Evolutionary conservation across 2,113 vertebrate genomes (phyloP), one percentile per base, ranked within the genome.

Genomic region (Gopherus flavomarginatus): DNA sequence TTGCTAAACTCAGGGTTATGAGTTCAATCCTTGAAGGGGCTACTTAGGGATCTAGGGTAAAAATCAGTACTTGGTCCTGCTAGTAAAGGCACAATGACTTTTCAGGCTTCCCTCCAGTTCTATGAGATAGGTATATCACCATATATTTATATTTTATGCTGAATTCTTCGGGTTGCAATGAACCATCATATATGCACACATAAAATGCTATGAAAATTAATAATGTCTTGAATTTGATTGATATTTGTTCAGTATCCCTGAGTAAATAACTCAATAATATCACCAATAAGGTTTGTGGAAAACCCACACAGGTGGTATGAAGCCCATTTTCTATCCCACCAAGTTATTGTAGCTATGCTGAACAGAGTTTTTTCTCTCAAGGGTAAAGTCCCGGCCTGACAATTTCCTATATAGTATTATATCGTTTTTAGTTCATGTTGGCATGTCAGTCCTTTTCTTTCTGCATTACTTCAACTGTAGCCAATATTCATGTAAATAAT

Each of bases 241-340:
- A 78, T 96, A 95, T 96, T 97, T 95, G 85, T 94, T 90, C 88
- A 87, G 86, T 77, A 95, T 95, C 96, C 86, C 89, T 9, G 47
- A 92, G 57, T 91, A 96, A 97, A 93, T 94, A 97, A 97, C 80
- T 91, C 83, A 86, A 94, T 96, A 93, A 94, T 81, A 92, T 38
- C 85, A 88, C 75, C 7, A 88, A 95, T 94, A 93, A 90, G 84
- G 86, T 52, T 11, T 8, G 22, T 90, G 79, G 69, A 95, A 96
- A 97, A 80, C 53, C 27, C 59, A 91, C 93, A 80, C 81, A 47
- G 94, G 65, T 91, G 90, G 93, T 91, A 17, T 90, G 84, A 96
- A 94, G 86, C 86, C 96, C 59, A 90, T 89, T 95, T 93, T 75
- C 86, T 93, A 86, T 97, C 90, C 94, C 52, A 90, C 92, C 42